Evolutionary conservation across 2,113 vertebrate genomes (phyloP), one percentile per base, ranked within the genome.

Genomic region (Serinus canaria): DNA sequence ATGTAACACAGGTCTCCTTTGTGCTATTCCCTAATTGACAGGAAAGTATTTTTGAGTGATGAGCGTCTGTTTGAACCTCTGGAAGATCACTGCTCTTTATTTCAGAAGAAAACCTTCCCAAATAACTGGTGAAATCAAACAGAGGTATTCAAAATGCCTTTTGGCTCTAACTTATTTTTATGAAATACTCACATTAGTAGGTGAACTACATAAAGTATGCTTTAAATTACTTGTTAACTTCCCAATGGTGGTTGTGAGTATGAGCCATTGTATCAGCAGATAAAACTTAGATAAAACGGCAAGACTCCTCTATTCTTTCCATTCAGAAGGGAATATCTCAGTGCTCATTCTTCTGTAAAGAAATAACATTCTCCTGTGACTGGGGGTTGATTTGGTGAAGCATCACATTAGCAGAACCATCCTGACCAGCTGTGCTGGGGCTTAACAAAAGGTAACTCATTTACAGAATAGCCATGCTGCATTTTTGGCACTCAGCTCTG

Each of bases 211-310:
- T 31, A 64, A 46, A 15, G 37, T 87, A 46, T 83, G 44, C 60
- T 93, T 95, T 84, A 91, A 97, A 94, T 97, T 96, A 94, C 87
- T 96, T 86, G 82, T 87, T 96, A 97, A 76, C 76, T 77, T 96
- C 82, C 90, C 15, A 2, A 28, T 44, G 86, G 41, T 76, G 63
- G 44, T 93, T 86, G 47, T 93, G 91, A 92, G 60, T 92, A 78
- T 1, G 3, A 84, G 50, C 37, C 63, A 74, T 87, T 92, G 68
- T 94, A 86, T 70, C 78, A 92, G 70, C 6, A 2, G 47, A 90
- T 90, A 91, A 85, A 93, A 91, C 64, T 75, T 92, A 76, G 50
- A 89, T 91, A 83, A 96, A 96, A 96, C 44, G 44, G 30, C 72
- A 95, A 89, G 62, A 69, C 14, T 76, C 39, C 17, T 94, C 69